Evolutionary conservation across 2,888 invertebrate genomes (phyloP), one percentile per base, ranked within the genome.

Genomic region (Cheilosia vernalis): DNA sequence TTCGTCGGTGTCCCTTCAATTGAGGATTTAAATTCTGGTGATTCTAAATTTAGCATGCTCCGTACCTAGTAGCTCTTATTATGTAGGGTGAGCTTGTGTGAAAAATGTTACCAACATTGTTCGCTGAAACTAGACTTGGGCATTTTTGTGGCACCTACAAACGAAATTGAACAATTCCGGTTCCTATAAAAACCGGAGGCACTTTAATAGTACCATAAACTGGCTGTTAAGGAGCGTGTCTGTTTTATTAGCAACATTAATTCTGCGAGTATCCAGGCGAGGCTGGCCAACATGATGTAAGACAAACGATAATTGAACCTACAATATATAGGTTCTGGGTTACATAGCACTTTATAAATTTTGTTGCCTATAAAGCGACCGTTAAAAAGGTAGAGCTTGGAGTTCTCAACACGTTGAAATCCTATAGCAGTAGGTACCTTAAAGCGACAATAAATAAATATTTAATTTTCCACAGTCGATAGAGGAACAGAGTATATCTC

Each of bases 101-200:
- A 51, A 10, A 13, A 51, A 21, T 15, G 51, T 51, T 3, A 15
- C 19, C 13, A 13, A 51, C 9, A 21, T 13, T 30, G 17, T 47
- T 17, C 17, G 17, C 17, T 44, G n/a, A 55, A 30, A 2, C 17
- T 30, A 10, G 27, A 19, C 47, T 47, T 10, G 19, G 19, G 27
- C 27, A 19, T 33, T 70, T 72, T 13, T 37, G 53, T 49, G 40
- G 21, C 61, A 78, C 70, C 61, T 69, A 63, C 33, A 19, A 15
- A 49, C 53, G 58, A 64, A 72, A 79, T 72, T 79, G 78, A 64
- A 58, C 56, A 72, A 58, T 72, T 79, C 78, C 72, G 72, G 6
- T 56, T 49, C 42, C 5, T 56, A 70, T 77, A 69, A 61, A 49
- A 30, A 27, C 24, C 51, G n/a, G 17, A 33, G 30, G 2, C 47